These are phyloP conservation scores for Toxonevra muliebris DNA, from an alignment of 2,888 invertebrate genomes.

Conservation along the genomic window DNA sequence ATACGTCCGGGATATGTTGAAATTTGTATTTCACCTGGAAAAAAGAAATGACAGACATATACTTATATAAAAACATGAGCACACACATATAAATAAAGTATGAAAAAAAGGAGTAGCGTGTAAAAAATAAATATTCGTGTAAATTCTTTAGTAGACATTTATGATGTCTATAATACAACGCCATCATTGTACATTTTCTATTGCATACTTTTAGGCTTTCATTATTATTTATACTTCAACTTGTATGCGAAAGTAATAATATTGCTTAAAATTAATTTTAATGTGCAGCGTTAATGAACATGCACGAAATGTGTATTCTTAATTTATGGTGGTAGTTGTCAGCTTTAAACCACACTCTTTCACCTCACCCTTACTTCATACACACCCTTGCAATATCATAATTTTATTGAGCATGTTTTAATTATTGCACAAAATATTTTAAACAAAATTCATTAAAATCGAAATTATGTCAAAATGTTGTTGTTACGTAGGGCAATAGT, in stretches of 20 bases:
- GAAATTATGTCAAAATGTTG: not conserved
- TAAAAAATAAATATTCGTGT: not conserved
- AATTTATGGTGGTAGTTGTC: no score
- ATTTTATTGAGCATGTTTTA: constrained; percentile 15
- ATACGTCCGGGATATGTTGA: constrained; percentile 76
- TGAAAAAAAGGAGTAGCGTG: not conserved
- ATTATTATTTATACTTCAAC: no score
- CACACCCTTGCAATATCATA: not conserved
- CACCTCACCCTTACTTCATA: not conserved
- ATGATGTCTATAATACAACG: no score
- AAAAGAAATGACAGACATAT: not conserved
- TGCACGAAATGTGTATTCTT: no score
- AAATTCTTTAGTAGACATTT: constrained; percentile 5
- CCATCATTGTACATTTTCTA: no score
- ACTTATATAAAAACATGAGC: not conserved
- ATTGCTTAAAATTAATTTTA: no score
- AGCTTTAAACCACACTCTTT: no score
- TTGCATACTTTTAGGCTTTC: no score
- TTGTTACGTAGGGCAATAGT: not conserved
- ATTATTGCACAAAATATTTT: not conserved
- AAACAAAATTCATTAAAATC: not conserved
- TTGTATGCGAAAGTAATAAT: no score
- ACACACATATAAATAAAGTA: not conserved
- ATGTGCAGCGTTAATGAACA: no score
- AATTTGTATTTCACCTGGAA: constrained; percentile 69